Evolutionary conservation across 2,888 invertebrate species (phyloP).

Genomic region (Yponomeuta malinellus): DNA sequence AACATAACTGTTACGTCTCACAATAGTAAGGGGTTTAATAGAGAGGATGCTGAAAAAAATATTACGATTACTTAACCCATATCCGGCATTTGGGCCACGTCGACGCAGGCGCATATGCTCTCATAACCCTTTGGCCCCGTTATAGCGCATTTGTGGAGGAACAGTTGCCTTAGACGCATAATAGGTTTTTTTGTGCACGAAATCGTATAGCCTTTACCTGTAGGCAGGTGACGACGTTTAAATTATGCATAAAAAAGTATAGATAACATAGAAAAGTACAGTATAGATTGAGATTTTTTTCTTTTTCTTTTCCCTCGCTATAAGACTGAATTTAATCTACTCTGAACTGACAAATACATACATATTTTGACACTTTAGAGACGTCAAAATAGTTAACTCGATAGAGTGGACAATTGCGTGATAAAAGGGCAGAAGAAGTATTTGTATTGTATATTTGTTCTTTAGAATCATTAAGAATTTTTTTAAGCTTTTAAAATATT

Average conservation of each 20-base stretch:
- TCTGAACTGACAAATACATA: too few relatives aligned
- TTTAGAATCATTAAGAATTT: too few relatives aligned
- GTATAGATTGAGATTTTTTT: too few relatives aligned
- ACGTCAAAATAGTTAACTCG: too few relatives aligned
- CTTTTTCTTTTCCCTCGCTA: too few relatives aligned
- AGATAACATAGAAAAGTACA: too few relatives aligned
- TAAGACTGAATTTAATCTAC: too few relatives aligned
- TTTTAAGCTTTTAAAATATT: too few relatives aligned
- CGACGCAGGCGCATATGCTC: conserved; percentile 50
- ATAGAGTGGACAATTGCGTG: too few relatives aligned
- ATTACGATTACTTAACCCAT: conserved; percentile 72
- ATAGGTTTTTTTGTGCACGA: conserved; percentile 28
- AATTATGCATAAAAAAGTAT: background rate
- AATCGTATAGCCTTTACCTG: conserved; percentile 34
- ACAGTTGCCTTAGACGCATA: conserved; percentile 65
- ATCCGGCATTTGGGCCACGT: conserved; percentile 54
- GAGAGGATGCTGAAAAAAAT: conserved; percentile 53
- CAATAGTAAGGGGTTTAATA: conserved; percentile 61
- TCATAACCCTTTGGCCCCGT: conserved; percentile 74
- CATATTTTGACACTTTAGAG: too few relatives aligned
- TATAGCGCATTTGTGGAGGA: conserved; percentile 50
- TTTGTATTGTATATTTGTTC: too few relatives aligned
- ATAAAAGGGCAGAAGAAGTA: too few relatives aligned
- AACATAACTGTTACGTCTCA: conserved; percentile 52
- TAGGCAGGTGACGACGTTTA: conserved; percentile 41